These are phyloP conservation scores for Dascyllus trimaculatus DNA, from an alignment of 2,113 vertebrate genomes.

Conservation along the genomic window DNA sequence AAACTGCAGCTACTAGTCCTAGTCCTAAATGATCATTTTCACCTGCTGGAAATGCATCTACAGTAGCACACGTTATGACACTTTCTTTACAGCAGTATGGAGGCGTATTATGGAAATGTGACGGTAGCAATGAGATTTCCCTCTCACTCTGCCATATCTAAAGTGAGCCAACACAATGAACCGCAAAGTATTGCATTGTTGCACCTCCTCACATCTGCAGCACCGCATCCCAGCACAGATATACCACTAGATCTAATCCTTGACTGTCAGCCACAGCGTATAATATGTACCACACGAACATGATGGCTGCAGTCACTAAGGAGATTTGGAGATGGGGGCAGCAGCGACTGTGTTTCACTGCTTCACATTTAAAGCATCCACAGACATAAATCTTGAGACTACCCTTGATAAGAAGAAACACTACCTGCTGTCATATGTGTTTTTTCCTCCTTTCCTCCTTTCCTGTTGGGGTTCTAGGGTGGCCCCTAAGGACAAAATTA, in stretches of 20 bases:
- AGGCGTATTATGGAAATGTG: constrained; percentile 10
- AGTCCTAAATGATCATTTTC: background rate
- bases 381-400: constrained; percentile 27
- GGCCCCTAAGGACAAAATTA: background rate
- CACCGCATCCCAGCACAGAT: constrained; percentile 28
- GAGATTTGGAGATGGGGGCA: constrained; percentile 25
- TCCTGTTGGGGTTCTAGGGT: background rate
- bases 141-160: constrained; percentile 25
- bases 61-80: background rate
- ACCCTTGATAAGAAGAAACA: constrained; percentile 35
- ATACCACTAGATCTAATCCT: constrained; percentile 49
- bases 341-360: constrained; percentile 3
- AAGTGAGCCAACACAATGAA: constrained; percentile 47
- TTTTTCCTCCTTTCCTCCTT: background rate
- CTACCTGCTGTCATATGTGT: constrained; percentile 2
- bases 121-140: constrained; percentile 22
- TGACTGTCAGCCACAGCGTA: constrained; percentile 21
- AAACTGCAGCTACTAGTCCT: background rate
- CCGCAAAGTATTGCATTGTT: constrained; percentile 44
- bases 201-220: constrained; percentile 53
- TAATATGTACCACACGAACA: constrained; percentile 32
- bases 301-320: constrained; percentile 30
- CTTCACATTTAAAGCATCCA: constrained; percentile 4
- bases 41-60: background rate
- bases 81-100: constrained; percentile 1